Percentiles rank a stretch among this genome's conserved stretches.
Conservation (phyloP, 2,113 vertebrate genomes). For the Hippoglossus stenolepis region DNA sequence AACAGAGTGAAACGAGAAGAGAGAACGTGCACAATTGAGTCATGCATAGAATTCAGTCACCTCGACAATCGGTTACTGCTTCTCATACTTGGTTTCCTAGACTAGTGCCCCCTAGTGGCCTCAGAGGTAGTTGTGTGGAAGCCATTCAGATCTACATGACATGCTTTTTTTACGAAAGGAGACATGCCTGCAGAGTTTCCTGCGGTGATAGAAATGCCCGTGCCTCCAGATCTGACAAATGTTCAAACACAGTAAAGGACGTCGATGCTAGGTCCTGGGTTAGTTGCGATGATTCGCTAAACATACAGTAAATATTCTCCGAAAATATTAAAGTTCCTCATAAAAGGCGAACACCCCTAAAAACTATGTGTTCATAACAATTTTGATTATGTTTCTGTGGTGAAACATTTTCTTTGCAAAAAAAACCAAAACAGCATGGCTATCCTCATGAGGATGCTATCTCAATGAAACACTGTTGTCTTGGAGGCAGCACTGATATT, state of each 20-base stretch:
- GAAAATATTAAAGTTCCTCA: constrained; percentile 57
- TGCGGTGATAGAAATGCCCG: constrained; percentile 37
- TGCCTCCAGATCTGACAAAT: constrained; percentile 53
- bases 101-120: constrained; percentile 74
- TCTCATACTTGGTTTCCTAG: constrained; percentile 63
- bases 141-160: constrained; percentile 68
- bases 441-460: constrained; percentile 15
- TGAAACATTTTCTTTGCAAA: neutral
- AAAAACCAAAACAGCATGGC: neutral
- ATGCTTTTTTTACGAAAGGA: constrained; percentile 66
- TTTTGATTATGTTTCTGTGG: neutral
- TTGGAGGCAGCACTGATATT: constrained; percentile 35
- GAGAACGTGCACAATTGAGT: constrained; percentile 78
- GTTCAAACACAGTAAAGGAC: constrained; percentile 31
- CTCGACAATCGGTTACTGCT: constrained; percentile 60
- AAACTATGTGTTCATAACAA: constrained; percentile 17
- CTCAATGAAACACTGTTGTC: constrained; percentile 15
- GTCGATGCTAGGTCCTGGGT: constrained; percentile 16
- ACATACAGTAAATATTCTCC: constrained; percentile 45
- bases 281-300: constrained; percentile 25
- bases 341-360: constrained; percentile 31
- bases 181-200: constrained; percentile 59
- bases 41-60: constrained; percentile 82
- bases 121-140: constrained; percentile 81
- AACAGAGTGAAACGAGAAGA: constrained; percentile 56